phyloP scores from a whole-genome alignment of 2,113 vertebrate genomes.

The Catharus fuscescens region DNA sequence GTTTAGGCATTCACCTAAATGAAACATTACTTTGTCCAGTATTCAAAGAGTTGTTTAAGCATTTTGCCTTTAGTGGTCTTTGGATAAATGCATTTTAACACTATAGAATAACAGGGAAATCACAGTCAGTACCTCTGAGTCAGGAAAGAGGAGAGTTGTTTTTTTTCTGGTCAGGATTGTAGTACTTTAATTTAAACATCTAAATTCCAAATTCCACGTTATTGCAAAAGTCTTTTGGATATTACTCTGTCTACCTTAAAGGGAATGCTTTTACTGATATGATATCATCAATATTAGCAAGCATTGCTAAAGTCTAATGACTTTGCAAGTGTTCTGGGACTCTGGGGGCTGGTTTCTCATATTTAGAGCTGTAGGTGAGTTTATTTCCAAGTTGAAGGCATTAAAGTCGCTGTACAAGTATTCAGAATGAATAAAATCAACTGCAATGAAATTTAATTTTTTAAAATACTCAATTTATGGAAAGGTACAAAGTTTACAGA shows the following conservation, averaged over 20 bases:
- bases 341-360: background rate
- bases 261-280: background rate
- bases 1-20: background rate
- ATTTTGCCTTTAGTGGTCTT: background rate
- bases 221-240: background rate
- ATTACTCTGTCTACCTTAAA: background rate
- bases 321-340: background rate
- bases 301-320: background rate
- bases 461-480: background rate
- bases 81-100: background rate
- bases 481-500: background rate
- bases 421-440: background rate
- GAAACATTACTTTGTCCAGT: background rate
- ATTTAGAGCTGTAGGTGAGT: background rate
- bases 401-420: background rate
- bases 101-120: background rate
- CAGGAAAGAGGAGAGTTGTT: background rate
- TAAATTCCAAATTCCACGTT: background rate
- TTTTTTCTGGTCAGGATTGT: background rate
- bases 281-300: background rate
- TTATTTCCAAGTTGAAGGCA: background rate
- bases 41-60: background rate
- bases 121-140: background rate
- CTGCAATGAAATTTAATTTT: background rate
- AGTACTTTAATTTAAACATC: background rate